A percentile compares a stretch with the other conserved stretches of the same genome.
These are phyloP conservation scores for Thecocarcelia acutangulata DNA, from an alignment of 2,888 invertebrate genomes.

Conservation along the genomic window DNA sequence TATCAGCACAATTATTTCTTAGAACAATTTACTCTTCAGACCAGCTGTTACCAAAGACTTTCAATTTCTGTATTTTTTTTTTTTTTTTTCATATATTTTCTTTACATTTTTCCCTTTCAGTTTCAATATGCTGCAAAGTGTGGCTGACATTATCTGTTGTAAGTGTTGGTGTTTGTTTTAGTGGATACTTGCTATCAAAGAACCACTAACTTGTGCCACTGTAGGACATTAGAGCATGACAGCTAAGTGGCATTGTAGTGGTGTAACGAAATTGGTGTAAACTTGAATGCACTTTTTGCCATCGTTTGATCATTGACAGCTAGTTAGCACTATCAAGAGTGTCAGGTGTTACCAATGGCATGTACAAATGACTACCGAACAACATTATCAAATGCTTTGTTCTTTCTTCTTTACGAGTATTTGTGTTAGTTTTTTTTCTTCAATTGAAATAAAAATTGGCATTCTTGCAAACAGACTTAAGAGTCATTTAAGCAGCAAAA, in stretches of 20 bases:
- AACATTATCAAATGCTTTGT: slow-evolving; percentile 51
- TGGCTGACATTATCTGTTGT: slow-evolving; percentile 39
- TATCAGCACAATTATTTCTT: slow-evolving; percentile 17
- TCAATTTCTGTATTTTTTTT: slow-evolving; percentile 5
- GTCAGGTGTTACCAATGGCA: slow-evolving; percentile 69
- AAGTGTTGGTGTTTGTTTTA: background rate
- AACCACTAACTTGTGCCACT: slow-evolving; percentile 16
- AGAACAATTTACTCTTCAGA: slow-evolving; percentile 29
- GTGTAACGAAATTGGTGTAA: slow-evolving; percentile 59
- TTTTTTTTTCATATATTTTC: background rate
- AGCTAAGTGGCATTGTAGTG: slow-evolving; percentile 68
- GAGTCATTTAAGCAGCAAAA: background rate
- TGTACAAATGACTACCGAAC: slow-evolving; percentile 61
- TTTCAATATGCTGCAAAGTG: slow-evolving; percentile 13
- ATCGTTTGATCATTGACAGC: slow-evolving; percentile 68
- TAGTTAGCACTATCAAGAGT: slow-evolving; percentile 68
- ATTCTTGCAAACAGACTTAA: background rate
- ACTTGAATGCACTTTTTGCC: slow-evolving; percentile 64
- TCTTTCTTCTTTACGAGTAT: background rate
- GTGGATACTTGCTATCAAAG: slow-evolving; percentile 28
- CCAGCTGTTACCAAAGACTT: slow-evolving; percentile 52
- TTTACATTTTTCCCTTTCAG: slow-evolving; percentile 7
- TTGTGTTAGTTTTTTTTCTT: background rate
- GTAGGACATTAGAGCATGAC: slow-evolving; percentile 57
- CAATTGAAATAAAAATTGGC: background rate